Conservation (phyloP, 30 jellyfish, hydroid and myxozoan genomes). For the Aurelia sp. region DNA sequence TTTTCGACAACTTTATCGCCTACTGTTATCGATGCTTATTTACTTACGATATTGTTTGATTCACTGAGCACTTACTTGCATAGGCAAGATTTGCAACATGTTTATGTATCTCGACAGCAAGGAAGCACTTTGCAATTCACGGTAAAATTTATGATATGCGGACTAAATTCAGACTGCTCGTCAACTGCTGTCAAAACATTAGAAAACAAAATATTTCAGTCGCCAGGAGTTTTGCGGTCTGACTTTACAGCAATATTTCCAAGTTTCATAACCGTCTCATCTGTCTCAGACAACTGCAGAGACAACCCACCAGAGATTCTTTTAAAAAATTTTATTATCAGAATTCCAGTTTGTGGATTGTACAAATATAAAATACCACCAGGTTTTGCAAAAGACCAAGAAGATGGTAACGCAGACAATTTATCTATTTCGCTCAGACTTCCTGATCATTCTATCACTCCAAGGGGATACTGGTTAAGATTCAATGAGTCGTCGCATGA, state of each 20-base stretch:
- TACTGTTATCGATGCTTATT: slow-evolving; percentile 33
- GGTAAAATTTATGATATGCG: slow-evolving; percentile 26
- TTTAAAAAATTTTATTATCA: slow-evolving; percentile 39
- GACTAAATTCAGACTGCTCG: slow-evolving; percentile 65
- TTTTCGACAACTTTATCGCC: slow-evolving; percentile 32
- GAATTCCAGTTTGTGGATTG: slow-evolving; percentile 81
- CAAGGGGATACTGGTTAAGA: slow-evolving; percentile 82
- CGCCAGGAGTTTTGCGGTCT: slow-evolving; percentile 45
- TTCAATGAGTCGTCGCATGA: slow-evolving; percentile 65
- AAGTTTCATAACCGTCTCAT: slow-evolving; percentile 6
- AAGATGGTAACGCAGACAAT: slow-evolving; percentile 76
- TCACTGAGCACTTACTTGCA: slow-evolving; percentile 20
- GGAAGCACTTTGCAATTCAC: slow-evolving; percentile 11
- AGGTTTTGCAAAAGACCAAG: slow-evolving; percentile 73
- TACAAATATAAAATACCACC: slow-evolving; percentile 41
- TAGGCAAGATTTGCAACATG: slow-evolving; percentile 50
- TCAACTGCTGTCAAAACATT: slow-evolving; percentile 5
- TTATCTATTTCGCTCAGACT: slow-evolving; percentile 63
- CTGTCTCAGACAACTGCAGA: slow-evolving; percentile 84
- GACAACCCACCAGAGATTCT: slow-evolving; percentile 88
- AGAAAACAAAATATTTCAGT: slow-evolving; percentile 49
- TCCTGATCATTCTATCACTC: slow-evolving; percentile 9
- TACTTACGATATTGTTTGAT: slow-evolving; percentile 33
- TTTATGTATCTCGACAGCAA: slow-evolving; percentile 36
- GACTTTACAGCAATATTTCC: slow-evolving; percentile 60